Evolutionary conservation across 2,113 vertebrate genomes (phyloP).

Genomic region (Archilochus colubris): DNA sequence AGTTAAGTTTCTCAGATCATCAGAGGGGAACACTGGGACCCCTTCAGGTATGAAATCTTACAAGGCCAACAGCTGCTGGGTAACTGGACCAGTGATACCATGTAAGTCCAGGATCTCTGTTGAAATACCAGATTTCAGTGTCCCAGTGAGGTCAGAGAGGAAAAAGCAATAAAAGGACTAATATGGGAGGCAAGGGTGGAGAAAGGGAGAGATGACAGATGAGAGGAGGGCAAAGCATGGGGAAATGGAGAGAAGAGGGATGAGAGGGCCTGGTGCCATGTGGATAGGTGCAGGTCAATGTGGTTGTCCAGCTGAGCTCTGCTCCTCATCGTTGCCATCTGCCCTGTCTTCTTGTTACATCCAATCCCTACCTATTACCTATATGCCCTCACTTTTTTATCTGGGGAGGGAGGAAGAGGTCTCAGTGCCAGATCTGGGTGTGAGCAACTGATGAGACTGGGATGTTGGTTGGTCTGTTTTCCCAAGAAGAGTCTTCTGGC

Average conservation of each 20-base stretch:
- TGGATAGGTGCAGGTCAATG: background rate
- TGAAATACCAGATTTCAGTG: background rate
- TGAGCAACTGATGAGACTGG: background rate
- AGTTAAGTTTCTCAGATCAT: background rate
- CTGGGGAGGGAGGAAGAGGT: background rate
- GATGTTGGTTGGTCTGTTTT: fast-evolving
- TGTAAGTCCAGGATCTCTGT: background rate
- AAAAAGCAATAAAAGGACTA: background rate
- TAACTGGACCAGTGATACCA: background rate
- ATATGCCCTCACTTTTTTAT: background rate
- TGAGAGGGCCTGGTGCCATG: background rate
- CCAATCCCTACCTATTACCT: background rate
- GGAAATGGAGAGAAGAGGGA: background rate
- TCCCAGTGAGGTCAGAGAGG: background rate
- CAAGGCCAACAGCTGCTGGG: background rate
- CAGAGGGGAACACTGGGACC: background rate
- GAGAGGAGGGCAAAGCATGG: background rate
- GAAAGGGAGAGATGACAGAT: background rate
- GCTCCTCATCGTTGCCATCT: background rate
- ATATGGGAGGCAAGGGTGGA: background rate
- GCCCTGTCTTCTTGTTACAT: background rate
- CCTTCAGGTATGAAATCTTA: background rate
- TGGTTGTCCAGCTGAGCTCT: background rate
- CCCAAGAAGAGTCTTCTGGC: background rate
- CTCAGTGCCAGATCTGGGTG: background rate